phyloP scores from a whole-genome alignment of 2,888 invertebrate species.

The Euplexia lucipara region DNA sequence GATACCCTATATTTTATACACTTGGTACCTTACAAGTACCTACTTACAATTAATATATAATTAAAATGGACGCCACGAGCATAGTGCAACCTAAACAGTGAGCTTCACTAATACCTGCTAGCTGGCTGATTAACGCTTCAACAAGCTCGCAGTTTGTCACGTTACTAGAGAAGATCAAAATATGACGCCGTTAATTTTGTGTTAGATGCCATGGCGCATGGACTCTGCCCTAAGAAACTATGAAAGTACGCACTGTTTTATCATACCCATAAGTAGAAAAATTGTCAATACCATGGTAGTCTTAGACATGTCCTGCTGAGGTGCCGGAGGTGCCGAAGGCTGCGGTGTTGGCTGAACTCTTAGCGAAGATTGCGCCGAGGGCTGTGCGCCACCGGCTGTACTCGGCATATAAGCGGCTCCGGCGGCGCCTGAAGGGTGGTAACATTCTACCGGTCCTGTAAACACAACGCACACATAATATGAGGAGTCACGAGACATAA shows the following conservation, averaged over 20 bases:
- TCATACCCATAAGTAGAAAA: neutral
- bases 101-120: neutral
- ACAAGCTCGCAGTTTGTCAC: neutral
- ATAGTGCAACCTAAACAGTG: neutral
- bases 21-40: too few relatives aligned
- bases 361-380: conserved; percentile 77
- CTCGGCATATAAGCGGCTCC: conserved; percentile 81
- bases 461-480: conserved; percentile 26
- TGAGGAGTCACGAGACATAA: conserved; percentile 3
- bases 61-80: neutral
- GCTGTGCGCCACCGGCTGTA: conserved; percentile 78
- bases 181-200: too few relatives aligned
- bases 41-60: too few relatives aligned
- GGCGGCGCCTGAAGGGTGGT: conserved; percentile 81
- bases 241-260: neutral
- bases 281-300: conserved; percentile 79
- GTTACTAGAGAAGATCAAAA: too few relatives aligned
- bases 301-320: conserved; percentile 85
- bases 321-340: conserved; percentile 84
- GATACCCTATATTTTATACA: too few relatives aligned
- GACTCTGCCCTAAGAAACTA: too few relatives aligned
- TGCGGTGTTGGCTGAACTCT: conserved; percentile 82
- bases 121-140: neutral
- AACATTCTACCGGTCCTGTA: conserved; percentile 87
- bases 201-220: too few relatives aligned